Evolutionary conservation across 1,140 invertebrate genomes (phyloP).

Genomic region (Globodera ellingtonae): DNA sequence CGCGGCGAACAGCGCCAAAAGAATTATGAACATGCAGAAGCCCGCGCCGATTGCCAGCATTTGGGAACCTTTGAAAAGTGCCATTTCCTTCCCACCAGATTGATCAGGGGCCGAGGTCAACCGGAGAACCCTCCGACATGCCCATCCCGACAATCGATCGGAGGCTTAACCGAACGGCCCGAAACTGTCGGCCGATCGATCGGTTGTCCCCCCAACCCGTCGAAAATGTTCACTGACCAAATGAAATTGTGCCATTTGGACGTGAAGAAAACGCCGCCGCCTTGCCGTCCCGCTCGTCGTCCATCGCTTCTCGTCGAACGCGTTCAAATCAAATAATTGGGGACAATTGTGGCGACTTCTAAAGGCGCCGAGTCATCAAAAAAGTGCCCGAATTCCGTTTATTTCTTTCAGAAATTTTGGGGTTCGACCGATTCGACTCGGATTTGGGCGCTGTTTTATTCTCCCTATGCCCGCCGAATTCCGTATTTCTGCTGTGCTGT

Average conservation of each 20-base stretch:
- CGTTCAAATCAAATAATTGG: no score
- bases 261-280: not conserved
- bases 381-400: no score
- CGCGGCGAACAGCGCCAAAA: conserved; percentile 43
- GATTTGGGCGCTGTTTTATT: no score
- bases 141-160: no score
- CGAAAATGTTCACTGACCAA: not conserved
- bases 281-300: not conserved
- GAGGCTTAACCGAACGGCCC: not conserved
- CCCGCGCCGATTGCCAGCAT: conserved; percentile 43
- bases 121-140: not conserved
- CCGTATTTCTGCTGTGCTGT: no score
- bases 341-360: no score
- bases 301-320: not conserved
- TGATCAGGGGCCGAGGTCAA: not conserved
- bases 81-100: not conserved
- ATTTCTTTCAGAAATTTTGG: no score
- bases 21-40: conserved; percentile 41
- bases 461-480: no score
- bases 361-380: no score
- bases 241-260: not conserved
- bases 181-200: not conserved
- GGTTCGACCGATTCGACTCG: no score
- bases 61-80: conserved; percentile 31
- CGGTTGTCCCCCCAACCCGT: not conserved